A percentile compares a stretch with the other conserved stretches of the same genome.
These are phyloP conservation scores for Anarsia innoxiella DNA, from an alignment of 2,888 invertebrate genomes.

Conservation along the genomic window DNA sequence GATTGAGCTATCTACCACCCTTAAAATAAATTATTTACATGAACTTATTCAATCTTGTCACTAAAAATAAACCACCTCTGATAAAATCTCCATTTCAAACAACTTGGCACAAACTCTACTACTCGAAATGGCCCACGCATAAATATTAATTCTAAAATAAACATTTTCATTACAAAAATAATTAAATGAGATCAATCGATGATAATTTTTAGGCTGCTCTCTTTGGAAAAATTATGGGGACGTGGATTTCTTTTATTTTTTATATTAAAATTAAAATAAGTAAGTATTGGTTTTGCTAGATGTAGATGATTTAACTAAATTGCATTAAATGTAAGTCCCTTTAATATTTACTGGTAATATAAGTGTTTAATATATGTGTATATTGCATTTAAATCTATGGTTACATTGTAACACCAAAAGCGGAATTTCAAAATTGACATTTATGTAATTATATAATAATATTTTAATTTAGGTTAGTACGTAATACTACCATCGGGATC, in stretches of 20 bases:
- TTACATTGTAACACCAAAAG: constrained; percentile 46
- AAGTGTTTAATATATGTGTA: not conserved
- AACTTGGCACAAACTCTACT: constrained; percentile 59
- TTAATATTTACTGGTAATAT: too few species aligned
- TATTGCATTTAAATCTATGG: constrained; percentile 7
- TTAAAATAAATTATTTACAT: constrained; percentile 46
- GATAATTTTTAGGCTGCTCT: constrained; percentile 73
- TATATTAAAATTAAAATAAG: constrained; percentile 15
- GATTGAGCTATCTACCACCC: constrained; percentile 34
- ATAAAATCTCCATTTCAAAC: constrained; percentile 50
- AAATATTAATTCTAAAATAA: constrained; percentile 54
- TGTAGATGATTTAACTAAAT: too few species aligned
- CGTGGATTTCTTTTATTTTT: constrained; percentile 45
- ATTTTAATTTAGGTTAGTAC: too few species aligned
- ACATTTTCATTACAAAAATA: constrained; percentile 64
- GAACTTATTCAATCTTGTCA: constrained; percentile 37
- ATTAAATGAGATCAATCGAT: constrained; percentile 74
- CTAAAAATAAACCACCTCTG: constrained; percentile 53
- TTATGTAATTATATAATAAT: constrained; percentile 15
- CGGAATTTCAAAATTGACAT: constrained; percentile 54
- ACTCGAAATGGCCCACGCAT: constrained; percentile 30
- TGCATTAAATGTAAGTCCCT: too few species aligned
- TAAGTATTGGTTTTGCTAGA: too few species aligned
- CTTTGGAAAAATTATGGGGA: constrained; percentile 69
- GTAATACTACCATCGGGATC: not conserved